phyloP scores from a whole-genome alignment of 2,113 vertebrate genomes.

The Caracal caracal region DNA sequence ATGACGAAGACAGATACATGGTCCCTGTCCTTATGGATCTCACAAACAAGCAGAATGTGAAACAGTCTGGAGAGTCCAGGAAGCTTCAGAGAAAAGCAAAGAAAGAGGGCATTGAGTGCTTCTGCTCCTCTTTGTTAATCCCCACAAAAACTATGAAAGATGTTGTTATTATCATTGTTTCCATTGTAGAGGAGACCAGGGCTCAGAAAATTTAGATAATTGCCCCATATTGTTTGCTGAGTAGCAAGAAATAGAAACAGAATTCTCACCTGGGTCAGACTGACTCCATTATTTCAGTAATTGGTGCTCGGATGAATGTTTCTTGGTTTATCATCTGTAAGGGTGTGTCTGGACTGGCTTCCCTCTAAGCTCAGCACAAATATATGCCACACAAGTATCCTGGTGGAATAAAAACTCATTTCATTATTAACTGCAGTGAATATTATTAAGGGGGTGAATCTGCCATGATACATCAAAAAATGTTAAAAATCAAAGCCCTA shows the following conservation, averaged over 20 bases:
- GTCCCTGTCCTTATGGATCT: background rate
- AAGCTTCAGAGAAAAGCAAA: background rate
- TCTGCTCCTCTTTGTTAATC: background rate
- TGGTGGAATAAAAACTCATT: background rate
- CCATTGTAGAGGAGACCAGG: background rate
- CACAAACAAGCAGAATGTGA: background rate
- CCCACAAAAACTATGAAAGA: background rate
- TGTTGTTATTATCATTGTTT: background rate
- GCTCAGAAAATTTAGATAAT: constrained; percentile 18
- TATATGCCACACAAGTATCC: background rate
- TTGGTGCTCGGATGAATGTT: background rate
- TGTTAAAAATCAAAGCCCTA: background rate
- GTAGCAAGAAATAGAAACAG: background rate
- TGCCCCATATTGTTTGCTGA: background rate
- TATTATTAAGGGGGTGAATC: background rate
- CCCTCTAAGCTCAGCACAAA: background rate
- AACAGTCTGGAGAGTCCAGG: background rate
- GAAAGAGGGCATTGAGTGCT: background rate
- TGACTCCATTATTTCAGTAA: background rate
- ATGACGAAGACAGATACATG: background rate
- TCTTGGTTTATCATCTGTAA: background rate
- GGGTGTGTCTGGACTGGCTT: background rate
- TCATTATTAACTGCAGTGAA: constrained; percentile 1
- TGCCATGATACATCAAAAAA: background rate
- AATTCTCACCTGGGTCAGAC: background rate